phyloP scores from a whole-genome alignment of 2,888 invertebrate species.

The Drosophila trichaetosa region DNA sequence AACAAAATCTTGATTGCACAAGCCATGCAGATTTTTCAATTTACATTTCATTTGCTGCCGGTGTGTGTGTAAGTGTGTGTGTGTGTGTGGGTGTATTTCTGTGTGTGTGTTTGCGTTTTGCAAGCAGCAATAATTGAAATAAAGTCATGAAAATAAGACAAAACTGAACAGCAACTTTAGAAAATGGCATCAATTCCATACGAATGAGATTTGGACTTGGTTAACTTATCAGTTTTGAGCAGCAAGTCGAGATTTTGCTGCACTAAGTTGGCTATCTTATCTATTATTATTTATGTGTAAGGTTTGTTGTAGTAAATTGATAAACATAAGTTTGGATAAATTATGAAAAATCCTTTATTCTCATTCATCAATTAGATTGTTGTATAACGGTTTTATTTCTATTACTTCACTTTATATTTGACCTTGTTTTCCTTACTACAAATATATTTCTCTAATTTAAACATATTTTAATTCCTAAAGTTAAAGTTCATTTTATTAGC shows the following conservation, averaged over 20 bases:
- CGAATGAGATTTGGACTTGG: background rate
- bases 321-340: no score
- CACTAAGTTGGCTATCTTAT: no score
- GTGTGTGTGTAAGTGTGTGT: slow-evolving; percentile 7
- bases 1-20: slow-evolving; percentile 65
- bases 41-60: slow-evolving; percentile 69
- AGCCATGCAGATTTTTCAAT: slow-evolving; percentile 66
- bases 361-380: no score
- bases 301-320: no score
- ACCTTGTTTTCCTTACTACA: background rate
- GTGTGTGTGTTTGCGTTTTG: slow-evolving; percentile 8
- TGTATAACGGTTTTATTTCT: no score
- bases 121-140: slow-evolving; percentile 2
- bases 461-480: background rate
- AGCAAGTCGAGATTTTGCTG: background rate
- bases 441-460: background rate
- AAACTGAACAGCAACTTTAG: no score
- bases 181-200: background rate
- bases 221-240: background rate
- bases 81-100: slow-evolving; percentile 8
- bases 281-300: no score
- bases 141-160: background rate
- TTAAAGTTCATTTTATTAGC: background rate
- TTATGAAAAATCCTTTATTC: no score
- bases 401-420: background rate